These are phyloP conservation scores for Maccullochella peelii DNA, from an alignment of 2,113 vertebrate genomes.

Conservation along the genomic window DNA sequence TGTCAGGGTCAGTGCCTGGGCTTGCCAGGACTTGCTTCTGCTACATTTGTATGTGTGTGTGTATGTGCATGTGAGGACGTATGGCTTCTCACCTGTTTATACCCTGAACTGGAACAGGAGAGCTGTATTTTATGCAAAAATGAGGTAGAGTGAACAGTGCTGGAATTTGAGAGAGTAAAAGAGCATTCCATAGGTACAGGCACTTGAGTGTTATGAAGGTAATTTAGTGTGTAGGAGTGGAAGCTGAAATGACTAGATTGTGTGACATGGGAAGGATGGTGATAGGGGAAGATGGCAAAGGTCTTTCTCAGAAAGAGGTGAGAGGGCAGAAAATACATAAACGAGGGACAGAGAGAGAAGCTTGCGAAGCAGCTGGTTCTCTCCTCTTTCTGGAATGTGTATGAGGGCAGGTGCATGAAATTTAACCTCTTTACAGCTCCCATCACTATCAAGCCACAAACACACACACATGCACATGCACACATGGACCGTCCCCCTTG, in stretches of 20 bases:
- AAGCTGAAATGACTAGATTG: slow-evolving; percentile 14
- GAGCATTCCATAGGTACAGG: background rate
- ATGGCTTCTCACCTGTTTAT: slow-evolving; percentile 14
- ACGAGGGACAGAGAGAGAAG: background rate
- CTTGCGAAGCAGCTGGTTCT: slow-evolving; percentile 39
- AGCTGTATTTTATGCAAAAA: background rate
- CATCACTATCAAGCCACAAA: slow-evolving; percentile 8
- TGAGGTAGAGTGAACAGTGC: background rate
- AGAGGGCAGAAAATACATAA: background rate
- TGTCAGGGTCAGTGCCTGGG: slow-evolving; percentile 66
- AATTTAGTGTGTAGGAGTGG: slow-evolving; percentile 14
- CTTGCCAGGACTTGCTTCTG: slow-evolving; percentile 60
- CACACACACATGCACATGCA: background rate
- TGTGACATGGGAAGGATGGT: slow-evolving; percentile 2
- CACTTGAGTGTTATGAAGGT: slow-evolving; percentile 7
- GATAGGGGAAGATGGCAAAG: slow-evolving; percentile 6
- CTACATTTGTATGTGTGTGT: slow-evolving; percentile 31
- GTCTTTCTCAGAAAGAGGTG: background rate
- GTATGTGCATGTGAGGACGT: slow-evolving; percentile 6
- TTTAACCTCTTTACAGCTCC: slow-evolving; percentile 40
- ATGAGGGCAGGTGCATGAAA: slow-evolving; percentile 52
- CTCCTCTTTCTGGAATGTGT: slow-evolving; percentile 33
- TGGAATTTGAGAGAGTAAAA: background rate
- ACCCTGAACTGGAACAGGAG: background rate
- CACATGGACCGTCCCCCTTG: background rate